Conservation (phyloP, 2,113 vertebrate genomes). For the Dasypus novemcinctus region DNA sequence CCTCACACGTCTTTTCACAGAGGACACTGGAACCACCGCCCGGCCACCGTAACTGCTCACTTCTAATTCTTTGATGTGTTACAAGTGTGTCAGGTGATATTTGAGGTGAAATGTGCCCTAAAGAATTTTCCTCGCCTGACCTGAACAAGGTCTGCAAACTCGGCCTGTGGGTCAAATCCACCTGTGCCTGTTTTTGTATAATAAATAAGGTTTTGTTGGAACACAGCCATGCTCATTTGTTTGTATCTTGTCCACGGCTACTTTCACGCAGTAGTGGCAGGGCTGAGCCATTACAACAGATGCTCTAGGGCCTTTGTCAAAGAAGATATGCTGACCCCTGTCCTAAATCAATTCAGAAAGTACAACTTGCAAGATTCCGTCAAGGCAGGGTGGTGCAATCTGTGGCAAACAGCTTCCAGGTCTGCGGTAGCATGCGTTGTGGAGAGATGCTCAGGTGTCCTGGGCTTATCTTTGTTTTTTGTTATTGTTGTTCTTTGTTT, state of each 20-base stretch:
- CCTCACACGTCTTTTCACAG: not conserved
- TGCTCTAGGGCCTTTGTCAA: not conserved
- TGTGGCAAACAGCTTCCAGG: not conserved
- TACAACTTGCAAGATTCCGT: not conserved
- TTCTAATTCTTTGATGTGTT: not conserved
- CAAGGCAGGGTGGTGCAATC: not conserved
- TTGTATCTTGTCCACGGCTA: not conserved
- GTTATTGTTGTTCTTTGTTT: no score
- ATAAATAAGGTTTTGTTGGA: not conserved
- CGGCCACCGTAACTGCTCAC: accelerated
- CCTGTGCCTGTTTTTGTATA: not conserved
- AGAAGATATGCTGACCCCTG: not conserved
- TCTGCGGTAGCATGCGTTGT: no score
- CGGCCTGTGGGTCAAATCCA: not conserved
- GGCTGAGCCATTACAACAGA: not conserved
- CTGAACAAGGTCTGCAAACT: not conserved
- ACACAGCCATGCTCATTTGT: not conserved
- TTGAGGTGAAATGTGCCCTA: not conserved
- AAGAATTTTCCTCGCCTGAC: not conserved
- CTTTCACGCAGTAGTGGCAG: no score
- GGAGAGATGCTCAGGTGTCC: not conserved
- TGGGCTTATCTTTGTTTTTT: no score
- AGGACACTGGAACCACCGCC: not conserved
- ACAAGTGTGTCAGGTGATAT: not conserved
- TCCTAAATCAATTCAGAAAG: not conserved